Percentiles rank a stretch among this genome's conserved stretches.
Evolutionary conservation across 2,113 vertebrate species (phyloP).

Genomic region (Peromyscus polionotus): DNA sequence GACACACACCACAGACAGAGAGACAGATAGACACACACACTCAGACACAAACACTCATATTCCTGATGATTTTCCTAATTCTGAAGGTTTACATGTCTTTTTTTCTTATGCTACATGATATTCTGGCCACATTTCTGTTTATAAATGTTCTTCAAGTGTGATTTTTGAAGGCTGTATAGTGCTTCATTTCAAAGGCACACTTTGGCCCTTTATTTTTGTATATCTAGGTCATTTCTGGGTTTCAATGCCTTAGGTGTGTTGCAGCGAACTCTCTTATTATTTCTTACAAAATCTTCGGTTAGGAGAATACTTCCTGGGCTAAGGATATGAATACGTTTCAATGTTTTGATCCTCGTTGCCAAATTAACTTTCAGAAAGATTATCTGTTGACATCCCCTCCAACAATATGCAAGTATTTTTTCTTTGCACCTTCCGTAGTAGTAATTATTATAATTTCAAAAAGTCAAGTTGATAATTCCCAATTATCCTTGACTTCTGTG

Average conservation of each 20-base stretch:
- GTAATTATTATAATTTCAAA: neutral
- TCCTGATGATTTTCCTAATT: neutral
- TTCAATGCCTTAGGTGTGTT: neutral
- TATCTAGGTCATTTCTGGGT: neutral
- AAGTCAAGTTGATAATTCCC: neutral
- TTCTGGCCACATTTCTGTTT: neutral
- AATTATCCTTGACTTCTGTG: neutral
- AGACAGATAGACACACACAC: neutral
- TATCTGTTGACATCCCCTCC: neutral
- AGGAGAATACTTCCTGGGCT: neutral
- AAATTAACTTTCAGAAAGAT: conserved; percentile 50
- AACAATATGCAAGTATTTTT: neutral
- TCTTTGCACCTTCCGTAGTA: neutral
- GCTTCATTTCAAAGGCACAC: neutral
- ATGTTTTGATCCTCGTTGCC: conserved; percentile 15
- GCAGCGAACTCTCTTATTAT: neutral
- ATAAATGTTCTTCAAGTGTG: neutral
- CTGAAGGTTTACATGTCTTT: neutral
- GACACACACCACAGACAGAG: neutral
- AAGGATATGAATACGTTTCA: conserved; percentile 1
- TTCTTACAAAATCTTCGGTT: conserved; percentile 2
- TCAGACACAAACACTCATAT: neutral
- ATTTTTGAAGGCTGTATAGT: neutral
- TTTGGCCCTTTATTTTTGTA: neutral
- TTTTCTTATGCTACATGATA: neutral